These are phyloP conservation scores for Sebastes itinus DNA, from an alignment of 2,797 vertebrate species.

Conservation along the genomic window DNA sequence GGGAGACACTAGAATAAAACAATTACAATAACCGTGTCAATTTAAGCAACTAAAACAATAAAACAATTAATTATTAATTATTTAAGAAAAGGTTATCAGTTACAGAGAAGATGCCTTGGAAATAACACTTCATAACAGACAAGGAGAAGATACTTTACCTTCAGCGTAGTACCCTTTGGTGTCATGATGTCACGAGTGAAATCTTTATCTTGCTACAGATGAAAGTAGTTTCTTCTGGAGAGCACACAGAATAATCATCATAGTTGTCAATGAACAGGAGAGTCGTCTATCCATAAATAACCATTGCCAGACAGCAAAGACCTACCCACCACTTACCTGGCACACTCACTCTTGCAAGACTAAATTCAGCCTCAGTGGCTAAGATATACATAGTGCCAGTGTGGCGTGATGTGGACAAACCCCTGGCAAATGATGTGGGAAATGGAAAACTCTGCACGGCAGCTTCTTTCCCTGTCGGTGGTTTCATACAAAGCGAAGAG, in stretches of 20 bases:
- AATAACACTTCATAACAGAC: not conserved
- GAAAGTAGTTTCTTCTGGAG: conserved; percentile 7
- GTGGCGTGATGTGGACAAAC: conserved; percentile 37
- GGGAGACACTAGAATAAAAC: conserved; percentile 37
- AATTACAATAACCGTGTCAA: not conserved
- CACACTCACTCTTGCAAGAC: not conserved
- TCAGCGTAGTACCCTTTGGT: not conserved
- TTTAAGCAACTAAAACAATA: not conserved
- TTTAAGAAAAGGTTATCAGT: not conserved
- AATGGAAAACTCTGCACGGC: conserved; percentile 20
- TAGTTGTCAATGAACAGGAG: not conserved
- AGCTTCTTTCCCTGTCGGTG: conserved; percentile 39
- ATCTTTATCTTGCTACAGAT: not conserved
- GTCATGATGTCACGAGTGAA: conserved; percentile 36
- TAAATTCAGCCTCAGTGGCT: conserved; percentile 6
- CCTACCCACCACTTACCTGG: conserved; percentile 18
- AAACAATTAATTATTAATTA: not conserved
- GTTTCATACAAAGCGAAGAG: conserved; percentile 43
- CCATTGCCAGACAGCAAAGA: not conserved
- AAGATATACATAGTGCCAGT: conserved; percentile 36
- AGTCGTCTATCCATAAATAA: not conserved
- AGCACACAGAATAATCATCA: not conserved
- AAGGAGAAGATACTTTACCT: conserved; percentile 45
- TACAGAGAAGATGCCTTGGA: not conserved
- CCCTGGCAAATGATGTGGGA: conserved; percentile 58